Percentiles rank a stretch among this genome's conserved stretches.
Evolutionary conservation across 2,797 vertebrate genomes (phyloP).

Genomic region (Tragopan temminckii): DNA sequence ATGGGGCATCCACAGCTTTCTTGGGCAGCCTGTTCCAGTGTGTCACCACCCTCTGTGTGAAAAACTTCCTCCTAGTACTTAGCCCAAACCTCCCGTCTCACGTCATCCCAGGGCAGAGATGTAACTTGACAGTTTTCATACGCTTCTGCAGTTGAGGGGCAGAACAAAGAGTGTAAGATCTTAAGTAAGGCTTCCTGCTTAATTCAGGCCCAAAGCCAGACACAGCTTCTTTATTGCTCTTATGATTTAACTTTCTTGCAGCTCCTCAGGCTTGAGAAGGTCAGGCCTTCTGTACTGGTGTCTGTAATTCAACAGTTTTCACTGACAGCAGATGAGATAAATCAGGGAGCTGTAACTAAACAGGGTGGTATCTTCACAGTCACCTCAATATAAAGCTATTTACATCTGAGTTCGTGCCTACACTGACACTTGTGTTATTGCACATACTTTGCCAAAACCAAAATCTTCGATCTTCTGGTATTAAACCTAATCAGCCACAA

Average conservation of each 20-base stretch:
- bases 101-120: background rate
- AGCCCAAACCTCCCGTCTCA: no score
- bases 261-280: background rate
- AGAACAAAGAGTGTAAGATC: background rate
- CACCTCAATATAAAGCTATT: background rate
- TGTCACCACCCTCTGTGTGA: no score
- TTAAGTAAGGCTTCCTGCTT: background rate
- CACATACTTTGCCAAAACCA: background rate
- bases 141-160: background rate
- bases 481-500: background rate
- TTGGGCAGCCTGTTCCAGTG: no score
- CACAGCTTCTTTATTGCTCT: background rate
- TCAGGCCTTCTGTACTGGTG: fast-evolving
- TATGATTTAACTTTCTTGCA: background rate
- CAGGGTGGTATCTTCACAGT: background rate
- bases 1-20: no score
- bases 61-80: no score
- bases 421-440: background rate
- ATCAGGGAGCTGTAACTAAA: background rate
- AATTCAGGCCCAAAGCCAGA: background rate
- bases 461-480: background rate
- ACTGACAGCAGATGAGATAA: background rate
- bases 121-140: background rate
- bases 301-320: background rate
- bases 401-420: background rate